Evolutionary conservation across 1,140 invertebrate species (phyloP).

Genomic region (Pentalonia nigronervosa): DNA sequence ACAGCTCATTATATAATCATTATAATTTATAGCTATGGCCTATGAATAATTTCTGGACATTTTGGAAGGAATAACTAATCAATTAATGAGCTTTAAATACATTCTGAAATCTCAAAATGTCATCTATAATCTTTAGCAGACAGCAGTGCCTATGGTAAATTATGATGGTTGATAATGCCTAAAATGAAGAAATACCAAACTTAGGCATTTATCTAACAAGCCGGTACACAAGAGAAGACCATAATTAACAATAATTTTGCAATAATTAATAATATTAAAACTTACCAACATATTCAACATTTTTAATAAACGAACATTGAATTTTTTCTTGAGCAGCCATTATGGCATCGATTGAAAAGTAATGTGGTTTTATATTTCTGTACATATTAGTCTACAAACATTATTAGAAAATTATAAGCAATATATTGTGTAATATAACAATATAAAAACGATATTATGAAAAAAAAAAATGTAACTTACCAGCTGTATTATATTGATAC

Average conservation of each 20-base stretch:
- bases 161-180: no score
- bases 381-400: background rate
- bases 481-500: background rate
- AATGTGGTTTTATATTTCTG: conserved; percentile 46
- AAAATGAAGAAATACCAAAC: no score
- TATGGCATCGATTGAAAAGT: conserved; percentile 58
- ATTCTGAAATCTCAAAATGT: no score
- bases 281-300: conserved; percentile 46
- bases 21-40: no score
- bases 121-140: no score
- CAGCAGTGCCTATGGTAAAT: no score
- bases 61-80: no score
- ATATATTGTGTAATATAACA: background rate
- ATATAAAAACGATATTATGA: background rate
- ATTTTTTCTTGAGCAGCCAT: conserved; percentile 59
- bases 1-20: no score
- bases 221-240: background rate
- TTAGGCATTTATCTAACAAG: no score
- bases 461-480: background rate
- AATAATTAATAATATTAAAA: background rate
- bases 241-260: background rate
- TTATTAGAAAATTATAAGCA: background rate
- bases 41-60: no score
- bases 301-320: conserved; percentile 54
- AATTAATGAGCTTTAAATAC: no score